Evolutionary conservation across 2,113 vertebrate species (phyloP).

Genomic region (Pseudopipra pipra): DNA sequence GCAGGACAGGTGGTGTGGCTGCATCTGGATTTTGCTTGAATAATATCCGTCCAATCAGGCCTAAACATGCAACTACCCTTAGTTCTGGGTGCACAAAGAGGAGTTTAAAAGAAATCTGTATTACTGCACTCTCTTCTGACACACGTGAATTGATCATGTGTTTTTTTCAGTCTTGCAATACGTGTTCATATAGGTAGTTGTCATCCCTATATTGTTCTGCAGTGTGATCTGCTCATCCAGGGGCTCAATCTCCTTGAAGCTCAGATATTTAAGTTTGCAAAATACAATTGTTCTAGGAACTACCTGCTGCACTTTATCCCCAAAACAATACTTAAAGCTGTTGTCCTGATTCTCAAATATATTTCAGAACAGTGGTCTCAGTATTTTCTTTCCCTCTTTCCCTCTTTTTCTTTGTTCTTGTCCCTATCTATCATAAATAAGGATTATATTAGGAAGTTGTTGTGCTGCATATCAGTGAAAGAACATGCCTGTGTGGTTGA

Average conservation of each 20-base stretch:
- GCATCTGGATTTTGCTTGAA: background rate
- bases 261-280: background rate
- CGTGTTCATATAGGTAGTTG: background rate
- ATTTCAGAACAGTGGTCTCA: background rate
- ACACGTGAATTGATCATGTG: background rate
- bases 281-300: background rate
- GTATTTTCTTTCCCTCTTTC: background rate
- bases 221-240: background rate
- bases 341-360: background rate
- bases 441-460: background rate
- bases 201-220: background rate
- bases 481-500: background rate
- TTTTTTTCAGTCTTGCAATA: background rate
- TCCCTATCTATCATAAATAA: background rate
- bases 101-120: background rate
- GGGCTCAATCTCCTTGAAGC: background rate
- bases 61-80: background rate
- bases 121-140: background rate
- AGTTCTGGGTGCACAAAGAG: background rate
- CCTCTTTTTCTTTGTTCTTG: background rate
- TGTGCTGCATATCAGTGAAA: background rate
- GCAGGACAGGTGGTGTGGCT: accelerated
- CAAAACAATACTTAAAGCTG: background rate
- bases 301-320: background rate
- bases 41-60: background rate